These are phyloP conservation scores for Leucopternis melanops DNA, from an alignment of 2,113 vertebrate species.

Conservation along the genomic window DNA sequence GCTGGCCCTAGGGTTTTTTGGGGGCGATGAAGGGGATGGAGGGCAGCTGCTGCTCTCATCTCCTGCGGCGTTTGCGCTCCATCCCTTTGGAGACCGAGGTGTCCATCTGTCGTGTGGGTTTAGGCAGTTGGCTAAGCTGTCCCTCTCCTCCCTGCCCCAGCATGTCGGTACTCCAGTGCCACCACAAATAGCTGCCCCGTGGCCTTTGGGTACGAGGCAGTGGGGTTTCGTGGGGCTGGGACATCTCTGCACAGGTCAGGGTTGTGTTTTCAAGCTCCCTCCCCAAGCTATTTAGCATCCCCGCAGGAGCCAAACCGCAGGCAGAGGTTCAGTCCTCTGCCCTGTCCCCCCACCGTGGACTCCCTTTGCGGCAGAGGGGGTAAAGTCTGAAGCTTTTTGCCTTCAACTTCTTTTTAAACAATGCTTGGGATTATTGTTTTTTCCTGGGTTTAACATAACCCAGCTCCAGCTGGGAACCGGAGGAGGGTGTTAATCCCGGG, in stretches of 20 bases:
- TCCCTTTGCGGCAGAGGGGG: not conserved
- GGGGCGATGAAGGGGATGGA: accelerated
- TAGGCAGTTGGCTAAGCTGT: not conserved
- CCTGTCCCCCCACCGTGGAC: too few species aligned
- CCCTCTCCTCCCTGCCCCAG: not conserved
- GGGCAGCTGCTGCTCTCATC: not conserved
- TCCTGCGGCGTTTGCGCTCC: not conserved
- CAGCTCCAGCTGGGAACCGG: not conserved
- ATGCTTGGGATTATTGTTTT: not conserved
- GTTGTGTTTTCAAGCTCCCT: not conserved
- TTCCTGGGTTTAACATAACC: not conserved
- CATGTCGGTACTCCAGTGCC: not conserved
- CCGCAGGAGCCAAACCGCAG: not conserved
- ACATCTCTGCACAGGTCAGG: not conserved
- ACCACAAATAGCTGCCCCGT: not conserved
- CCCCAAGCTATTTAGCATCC: not conserved
- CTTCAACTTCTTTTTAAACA: not conserved
- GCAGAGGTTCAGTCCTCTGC: not conserved
- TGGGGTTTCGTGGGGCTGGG: not conserved
- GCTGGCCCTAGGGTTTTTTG: not conserved
- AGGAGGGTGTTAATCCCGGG: not conserved
- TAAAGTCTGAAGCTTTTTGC: not conserved
- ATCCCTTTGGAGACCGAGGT: not conserved
- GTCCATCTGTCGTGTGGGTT: not conserved
- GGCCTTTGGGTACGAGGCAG: not conserved